phyloP scores from a whole-genome alignment of 1,140 invertebrate species.

The Latrodectus geometricus region DNA sequence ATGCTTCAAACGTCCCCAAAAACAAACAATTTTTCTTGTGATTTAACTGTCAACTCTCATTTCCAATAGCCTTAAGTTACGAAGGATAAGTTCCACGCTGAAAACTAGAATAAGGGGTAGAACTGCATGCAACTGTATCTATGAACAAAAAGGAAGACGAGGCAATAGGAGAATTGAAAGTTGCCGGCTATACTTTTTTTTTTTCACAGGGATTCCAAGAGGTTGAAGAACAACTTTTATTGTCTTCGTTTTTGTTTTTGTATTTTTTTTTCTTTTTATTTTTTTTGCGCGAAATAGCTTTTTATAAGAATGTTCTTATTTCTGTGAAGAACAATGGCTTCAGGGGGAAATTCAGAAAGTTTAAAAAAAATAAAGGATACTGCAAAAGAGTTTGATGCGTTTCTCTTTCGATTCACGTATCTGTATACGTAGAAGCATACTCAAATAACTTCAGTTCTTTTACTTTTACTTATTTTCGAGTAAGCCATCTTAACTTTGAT shows the following conservation, averaged over 20 bases:
- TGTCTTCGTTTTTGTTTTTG: conserved; percentile 1
- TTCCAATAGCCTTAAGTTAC: conserved; percentile 40
- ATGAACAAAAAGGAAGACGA: conserved; percentile 15
- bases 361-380: conserved; percentile 15
- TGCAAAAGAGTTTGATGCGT: conserved; percentile 19
- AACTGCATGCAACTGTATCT: conserved; percentile 29
- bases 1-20: conserved; percentile 28
- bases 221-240: conserved; percentile 32
- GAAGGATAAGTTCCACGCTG: background rate
- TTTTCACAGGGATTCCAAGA: background rate
- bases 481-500: too few species aligned
- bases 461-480: background rate
- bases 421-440: conserved; percentile 9
- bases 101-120: conserved; percentile 2
- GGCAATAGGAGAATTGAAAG: conserved; percentile 41
- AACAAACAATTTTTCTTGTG: conserved; percentile 22
- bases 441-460: background rate
- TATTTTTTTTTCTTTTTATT: background rate
- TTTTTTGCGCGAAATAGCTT: conserved; percentile 37
- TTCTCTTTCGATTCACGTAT: conserved; percentile 38
- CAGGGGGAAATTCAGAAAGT: conserved; percentile 10
- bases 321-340: conserved; percentile 47
- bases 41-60: conserved; percentile 51
- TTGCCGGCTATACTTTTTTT: conserved; percentile 28
- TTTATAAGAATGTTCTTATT: conserved; percentile 15